A percentile compares a stretch with the other conserved stretches of the same genome.
phyloP scores from a whole-genome alignment of 2,888 invertebrate genomes.

The Zaprionus lineosus region DNA sequence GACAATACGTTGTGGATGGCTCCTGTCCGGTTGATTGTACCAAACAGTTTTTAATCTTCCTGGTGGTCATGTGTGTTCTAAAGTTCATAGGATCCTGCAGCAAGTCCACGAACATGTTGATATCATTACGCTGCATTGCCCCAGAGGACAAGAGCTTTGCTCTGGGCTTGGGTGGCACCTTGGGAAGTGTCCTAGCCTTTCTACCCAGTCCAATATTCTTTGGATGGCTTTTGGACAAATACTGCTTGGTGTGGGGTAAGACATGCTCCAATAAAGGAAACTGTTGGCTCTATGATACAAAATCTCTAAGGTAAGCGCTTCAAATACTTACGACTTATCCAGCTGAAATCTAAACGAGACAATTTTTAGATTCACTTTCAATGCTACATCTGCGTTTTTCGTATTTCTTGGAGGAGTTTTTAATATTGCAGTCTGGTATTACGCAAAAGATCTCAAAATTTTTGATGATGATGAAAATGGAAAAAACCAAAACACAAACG shows the following conservation, averaged over 20 bases:
- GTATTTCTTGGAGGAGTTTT: slow-evolving; percentile 85
- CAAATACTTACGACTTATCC: not conserved
- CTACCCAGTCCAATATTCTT: slow-evolving; percentile 89
- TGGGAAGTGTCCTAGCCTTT: slow-evolving; percentile 87
- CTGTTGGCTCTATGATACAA: slow-evolving; percentile 89
- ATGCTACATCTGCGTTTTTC: slow-evolving; percentile 86
- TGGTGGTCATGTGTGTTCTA: slow-evolving; percentile 84
- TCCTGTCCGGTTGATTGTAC: slow-evolving; percentile 85
- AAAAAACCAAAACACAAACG: not conserved
- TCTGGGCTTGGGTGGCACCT: slow-evolving; percentile 86
- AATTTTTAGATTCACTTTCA: slow-evolving; percentile 84
- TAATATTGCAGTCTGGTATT: slow-evolving; percentile 86
- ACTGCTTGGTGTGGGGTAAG: slow-evolving; percentile 89
- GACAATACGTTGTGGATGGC: slow-evolving; percentile 75
- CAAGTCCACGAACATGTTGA: slow-evolving; percentile 85
- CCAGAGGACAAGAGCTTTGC: slow-evolving; percentile 88
- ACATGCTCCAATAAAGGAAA: slow-evolving; percentile 87
- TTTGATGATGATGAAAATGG: slow-evolving; percentile 85
- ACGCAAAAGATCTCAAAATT: slow-evolving; percentile 86
- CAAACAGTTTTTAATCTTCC: slow-evolving; percentile 84
- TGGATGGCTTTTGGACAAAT: slow-evolving; percentile 86
- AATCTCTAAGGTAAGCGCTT: slow-evolving; percentile 82
- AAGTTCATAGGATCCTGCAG: slow-evolving; percentile 85
- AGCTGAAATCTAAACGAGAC: not conserved
- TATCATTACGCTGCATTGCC: slow-evolving; percentile 86